Base-by-base conservation (phyloP, 1,140 invertebrate genomes). In the Meloidogyne exigua region DNA sequence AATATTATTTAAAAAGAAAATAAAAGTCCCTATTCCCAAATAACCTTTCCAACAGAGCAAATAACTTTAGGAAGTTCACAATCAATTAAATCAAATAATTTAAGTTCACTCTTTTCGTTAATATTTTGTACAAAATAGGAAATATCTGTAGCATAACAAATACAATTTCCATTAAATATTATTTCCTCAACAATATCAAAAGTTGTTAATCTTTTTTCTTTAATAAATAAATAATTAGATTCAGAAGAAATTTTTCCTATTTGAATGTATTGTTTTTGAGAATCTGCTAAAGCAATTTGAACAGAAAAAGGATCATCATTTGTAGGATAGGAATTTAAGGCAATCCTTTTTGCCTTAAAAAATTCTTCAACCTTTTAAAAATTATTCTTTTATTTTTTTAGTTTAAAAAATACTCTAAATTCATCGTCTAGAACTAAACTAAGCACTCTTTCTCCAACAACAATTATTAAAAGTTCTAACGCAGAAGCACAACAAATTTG, bases 401-500 rank as follows among this genome's bases (percentile, higher is more conserved):
- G 65, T 32, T 32, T 39, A 39, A n/a, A 68, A 68, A 28, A 12
- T 26, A 72, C 70, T 28, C 18, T 63, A 25, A 73, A 18, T 32
- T 73, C 57, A 32, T 73, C 44, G 1, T 73, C 57, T 12, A 64
- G 21, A 39, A 64, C 57, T 39, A 73, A 64, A 21, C 57, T 65
- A 65, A 64, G 13, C n/a, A 73, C 26, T 32, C 65, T n/a, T 36
- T 73, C 72, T 32, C 72, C 72, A 39, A 73, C 72, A 23, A 73
- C 21, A 62, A 73, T 42, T 13, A 73, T n/a, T 26, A 73, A 64
- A 65, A 73, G 72, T 13, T 28, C 72, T 36, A 73, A 26, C n/a
- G 72, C 72, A 2, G 72, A 73, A 62, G 72, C 57, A 65, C 72
- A 73, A 65, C 72, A 73, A 57, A 73, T 64, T 64, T 73, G 72